Base-by-base conservation (phyloP, 2,888 invertebrate genomes). In the Vannuccia rotundouncinata region DNA sequence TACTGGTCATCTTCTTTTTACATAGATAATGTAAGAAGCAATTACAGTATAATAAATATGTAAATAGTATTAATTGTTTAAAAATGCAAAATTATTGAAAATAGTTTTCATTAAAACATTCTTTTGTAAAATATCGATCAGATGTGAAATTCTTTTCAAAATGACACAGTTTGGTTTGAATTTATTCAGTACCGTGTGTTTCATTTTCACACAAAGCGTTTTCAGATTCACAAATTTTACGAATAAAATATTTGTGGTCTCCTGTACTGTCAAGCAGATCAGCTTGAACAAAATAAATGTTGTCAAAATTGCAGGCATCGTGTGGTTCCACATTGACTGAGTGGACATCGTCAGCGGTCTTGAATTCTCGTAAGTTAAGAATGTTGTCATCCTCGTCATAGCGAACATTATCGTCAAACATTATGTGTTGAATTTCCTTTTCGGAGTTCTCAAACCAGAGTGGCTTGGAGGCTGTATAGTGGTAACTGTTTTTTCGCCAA, bases 331-430 rank as follows among this genome's bases (percentile, higher is more conserved):
- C 60, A 82, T 85, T 86, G 25, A 29, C 30, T 1, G 60, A 1
- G 27, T 17, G 1, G 1, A 17, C 80, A 2, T 1, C 81, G 2
- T 29, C 1, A 1, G 25, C n/a, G 1, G 31, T 1, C 78, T 84
- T 83, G 78, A 85, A 84, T 80, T 85, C 76, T 10, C 87, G 83
- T 1, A 87, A 83, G 81, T 88, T 85, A 1, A 87, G 85, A 74
- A 88, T 87, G 81, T 85, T 87, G 82, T 87, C 87, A 30, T 84
- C 84, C 79, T 87, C 86, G 66, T 83, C 84, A 1, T 85, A 83
- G 31, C 88, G 83, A 79, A 86, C 85, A 82, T 87, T 88, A 83
- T 88, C 88, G 81, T 88, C 88, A 80, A 88, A 87, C 80, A 88
- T 84, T 66, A 88, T 87, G 81, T 80, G 80, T 73, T 87, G 88